Conservation (phyloP, 2,113 vertebrate species). For the Heteronetta atricapilla region DNA sequence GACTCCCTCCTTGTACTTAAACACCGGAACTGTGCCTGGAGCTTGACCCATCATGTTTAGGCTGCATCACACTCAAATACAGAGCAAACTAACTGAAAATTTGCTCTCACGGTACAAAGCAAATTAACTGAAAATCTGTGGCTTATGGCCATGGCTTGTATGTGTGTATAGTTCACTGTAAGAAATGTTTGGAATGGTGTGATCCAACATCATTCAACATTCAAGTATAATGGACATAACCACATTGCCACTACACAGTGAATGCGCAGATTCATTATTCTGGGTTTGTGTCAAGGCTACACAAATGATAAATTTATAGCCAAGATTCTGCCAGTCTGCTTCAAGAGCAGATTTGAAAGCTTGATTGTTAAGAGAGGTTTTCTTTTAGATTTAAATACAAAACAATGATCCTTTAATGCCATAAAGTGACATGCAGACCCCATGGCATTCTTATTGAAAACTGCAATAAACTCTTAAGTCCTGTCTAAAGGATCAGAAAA, state of each 20-base stretch:
- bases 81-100: not conserved
- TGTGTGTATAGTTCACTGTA: not conserved
- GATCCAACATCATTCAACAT: not conserved
- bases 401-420: not conserved
- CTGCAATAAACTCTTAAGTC: not conserved
- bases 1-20: not conserved
- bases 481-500: not conserved
- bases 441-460: not conserved
- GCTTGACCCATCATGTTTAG: not conserved
- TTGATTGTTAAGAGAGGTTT: not conserved
- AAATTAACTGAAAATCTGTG: not conserved
- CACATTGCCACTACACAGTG: not conserved
- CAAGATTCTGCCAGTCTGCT: not conserved
- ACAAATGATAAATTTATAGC: not conserved
- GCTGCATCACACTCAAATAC: not conserved
- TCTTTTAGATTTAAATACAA: not conserved
- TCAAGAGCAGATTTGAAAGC: not conserved
- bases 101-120: not conserved
- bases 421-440: not conserved
- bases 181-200: not conserved
- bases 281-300: not conserved
- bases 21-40: not conserved
- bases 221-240: not conserved
- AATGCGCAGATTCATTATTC: not conserved
- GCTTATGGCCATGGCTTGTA: not conserved